Conservation (phyloP, 92 coral and sea anemone species). For the Micromussa lordhowensis region DNA sequence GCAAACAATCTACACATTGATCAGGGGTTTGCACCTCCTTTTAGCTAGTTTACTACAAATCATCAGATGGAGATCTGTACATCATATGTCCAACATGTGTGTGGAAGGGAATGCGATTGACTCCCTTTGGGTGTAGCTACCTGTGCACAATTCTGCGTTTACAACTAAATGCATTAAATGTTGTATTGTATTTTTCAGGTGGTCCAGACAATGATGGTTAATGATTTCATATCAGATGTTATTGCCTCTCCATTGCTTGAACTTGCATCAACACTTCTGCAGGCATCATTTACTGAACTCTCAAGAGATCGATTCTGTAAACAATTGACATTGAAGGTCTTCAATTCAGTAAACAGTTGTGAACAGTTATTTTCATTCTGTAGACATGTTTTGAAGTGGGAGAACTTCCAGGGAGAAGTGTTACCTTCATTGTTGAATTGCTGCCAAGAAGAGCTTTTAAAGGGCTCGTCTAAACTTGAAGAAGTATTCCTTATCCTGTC, state of each 20-base stretch:
- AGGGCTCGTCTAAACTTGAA: constrained; percentile 38
- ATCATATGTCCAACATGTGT: too few species aligned
- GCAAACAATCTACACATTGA: too few species aligned
- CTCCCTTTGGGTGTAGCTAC: too few species aligned
- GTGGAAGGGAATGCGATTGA: too few species aligned
- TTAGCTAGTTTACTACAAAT: too few species aligned
- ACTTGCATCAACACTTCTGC: constrained; percentile 75
- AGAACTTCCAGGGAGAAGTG: constrained; percentile 56
- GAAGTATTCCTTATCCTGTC: constrained; percentile 72
- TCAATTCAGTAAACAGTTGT: constrained; percentile 42
- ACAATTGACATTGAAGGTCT: constrained; percentile 53
- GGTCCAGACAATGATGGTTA: constrained; percentile 21
- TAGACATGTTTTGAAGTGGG: constrained; percentile 75
- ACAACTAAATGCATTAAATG: neutral
- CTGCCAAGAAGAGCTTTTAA: constrained; percentile 66
- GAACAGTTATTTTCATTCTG: constrained; percentile 61
- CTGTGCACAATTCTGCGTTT: neutral
- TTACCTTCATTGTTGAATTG: constrained; percentile 65
- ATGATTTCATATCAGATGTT: constrained; percentile 6
- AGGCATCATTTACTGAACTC: constrained; percentile 69
- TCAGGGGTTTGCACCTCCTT: too few species aligned
- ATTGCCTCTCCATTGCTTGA: constrained; percentile 41
- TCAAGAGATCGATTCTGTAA: constrained; percentile 52
- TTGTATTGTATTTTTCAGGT: constrained; percentile 29
- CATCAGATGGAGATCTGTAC: too few species aligned